These are phyloP conservation scores for Xanthia icteritia DNA, from an alignment of 2,888 invertebrate species.

Conservation along the genomic window DNA sequence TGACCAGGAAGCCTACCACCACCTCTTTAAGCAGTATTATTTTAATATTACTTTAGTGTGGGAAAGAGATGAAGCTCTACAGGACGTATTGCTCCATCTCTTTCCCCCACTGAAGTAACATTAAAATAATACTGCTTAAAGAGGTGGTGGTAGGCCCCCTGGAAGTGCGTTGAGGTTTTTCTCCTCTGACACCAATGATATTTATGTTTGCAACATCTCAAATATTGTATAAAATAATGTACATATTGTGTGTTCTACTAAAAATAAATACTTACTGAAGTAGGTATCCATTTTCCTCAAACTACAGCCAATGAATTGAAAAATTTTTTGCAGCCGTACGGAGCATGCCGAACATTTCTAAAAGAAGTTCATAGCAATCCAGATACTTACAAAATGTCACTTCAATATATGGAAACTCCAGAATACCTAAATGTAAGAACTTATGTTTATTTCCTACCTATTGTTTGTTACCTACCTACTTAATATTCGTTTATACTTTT, in stretches of 20 bases:
- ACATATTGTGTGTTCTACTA: neutral
- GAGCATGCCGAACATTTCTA: constrained; percentile 80
- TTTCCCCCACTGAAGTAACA: too few species aligned
- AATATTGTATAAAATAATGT: neutral
- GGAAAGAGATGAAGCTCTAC: too few species aligned
- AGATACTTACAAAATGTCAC: constrained; percentile 63
- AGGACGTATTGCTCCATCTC: too few species aligned
- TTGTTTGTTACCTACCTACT: neutral
- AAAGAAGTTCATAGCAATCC: constrained; percentile 70
- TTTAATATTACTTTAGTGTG: too few species aligned
- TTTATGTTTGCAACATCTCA: neutral
- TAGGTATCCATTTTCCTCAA: too few species aligned
- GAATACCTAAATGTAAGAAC: constrained; percentile 76
- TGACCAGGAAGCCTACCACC: too few species aligned
- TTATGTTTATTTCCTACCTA: neutral
- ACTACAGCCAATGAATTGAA: neutral
- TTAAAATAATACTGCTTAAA: too few species aligned
- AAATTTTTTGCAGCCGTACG: constrained; percentile 75
- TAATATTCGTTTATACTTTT: neutral
- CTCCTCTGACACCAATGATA: neutral
- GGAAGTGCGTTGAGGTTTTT: too few species aligned
- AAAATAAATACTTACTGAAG: neutral
- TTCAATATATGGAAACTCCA: constrained; percentile 68
- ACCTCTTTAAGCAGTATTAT: too few species aligned
- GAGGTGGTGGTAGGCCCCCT: too few species aligned